Conservation (phyloP, 2,888 invertebrate genomes). For the Ditylenchus weischeri region DNA sequence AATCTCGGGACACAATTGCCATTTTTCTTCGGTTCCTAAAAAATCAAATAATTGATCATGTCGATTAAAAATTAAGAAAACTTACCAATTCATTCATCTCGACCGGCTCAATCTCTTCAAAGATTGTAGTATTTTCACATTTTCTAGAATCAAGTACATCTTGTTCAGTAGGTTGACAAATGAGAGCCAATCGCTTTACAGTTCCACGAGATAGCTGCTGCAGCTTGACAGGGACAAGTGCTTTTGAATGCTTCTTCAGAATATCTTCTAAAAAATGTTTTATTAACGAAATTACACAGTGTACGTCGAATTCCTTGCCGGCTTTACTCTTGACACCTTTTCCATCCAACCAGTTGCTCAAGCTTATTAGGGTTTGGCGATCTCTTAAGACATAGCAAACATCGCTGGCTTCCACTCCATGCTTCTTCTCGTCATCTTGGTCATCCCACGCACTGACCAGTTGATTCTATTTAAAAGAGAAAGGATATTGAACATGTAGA, state of each 20-base stretch:
- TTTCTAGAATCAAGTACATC: slow-evolving; percentile 11
- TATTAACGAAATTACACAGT: neutral
- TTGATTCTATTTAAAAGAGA: slow-evolving; percentile 37
- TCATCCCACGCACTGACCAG: slow-evolving; percentile 37
- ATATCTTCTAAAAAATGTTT: slow-evolving; percentile 10
- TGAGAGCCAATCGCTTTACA: slow-evolving; percentile 15
- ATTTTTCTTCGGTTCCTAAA: no score
- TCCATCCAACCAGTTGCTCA: slow-evolving; percentile 20
- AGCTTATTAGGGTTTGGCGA: slow-evolving; percentile 1
- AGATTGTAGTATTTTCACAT: neutral
- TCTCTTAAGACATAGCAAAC: slow-evolving; percentile 18
- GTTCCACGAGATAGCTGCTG: slow-evolving; percentile 8
- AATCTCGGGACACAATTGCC: no score
- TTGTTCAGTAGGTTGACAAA: slow-evolving; percentile 13
- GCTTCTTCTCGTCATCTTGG: neutral
- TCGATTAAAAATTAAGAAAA: neutral
- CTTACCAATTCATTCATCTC: neutral
- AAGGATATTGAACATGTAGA: slow-evolving; percentile 42
- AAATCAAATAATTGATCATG: no score
- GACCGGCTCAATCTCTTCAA: neutral
- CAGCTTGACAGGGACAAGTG: slow-evolving; percentile 21
- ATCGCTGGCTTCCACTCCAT: no score
- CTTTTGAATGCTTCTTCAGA: slow-evolving; percentile 9
- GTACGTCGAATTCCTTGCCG: no score
- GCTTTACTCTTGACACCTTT: neutral